phyloP scores from a whole-genome alignment of 2,113 vertebrate species.

The Tupaia chinensis region DNA sequence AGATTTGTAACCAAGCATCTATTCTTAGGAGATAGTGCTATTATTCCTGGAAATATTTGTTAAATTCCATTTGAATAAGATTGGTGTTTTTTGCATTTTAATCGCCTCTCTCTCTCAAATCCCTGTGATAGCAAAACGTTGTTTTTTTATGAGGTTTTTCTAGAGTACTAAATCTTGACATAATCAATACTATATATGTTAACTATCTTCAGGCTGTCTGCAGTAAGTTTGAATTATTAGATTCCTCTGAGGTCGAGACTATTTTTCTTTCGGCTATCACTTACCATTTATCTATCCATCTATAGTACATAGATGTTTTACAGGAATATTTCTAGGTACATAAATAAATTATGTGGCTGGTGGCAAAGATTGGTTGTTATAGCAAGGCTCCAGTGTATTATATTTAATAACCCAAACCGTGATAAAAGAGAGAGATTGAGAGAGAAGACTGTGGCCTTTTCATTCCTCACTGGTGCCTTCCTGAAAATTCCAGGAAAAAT shows the following conservation, averaged over 20 bases:
- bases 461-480: conserved; percentile 58
- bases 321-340: conserved; percentile 76
- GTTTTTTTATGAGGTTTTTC: conserved; percentile 64
- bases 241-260: conserved; percentile 71
- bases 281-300: conserved; percentile 78
- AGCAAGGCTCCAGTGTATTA: conserved; percentile 61
- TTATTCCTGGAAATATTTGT: conserved; percentile 70
- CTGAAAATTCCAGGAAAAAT: conserved; percentile 50
- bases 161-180: conserved; percentile 75
- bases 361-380: conserved; percentile 72
- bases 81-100: conserved; percentile 74
- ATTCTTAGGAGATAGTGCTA: conserved; percentile 12
- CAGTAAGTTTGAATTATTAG: conserved; percentile 80
- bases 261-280: conserved; percentile 79
- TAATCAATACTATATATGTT: conserved; percentile 77
- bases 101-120: conserved; percentile 65
- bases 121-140: conserved; percentile 63
- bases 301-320: conserved; percentile 73
- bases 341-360: conserved; percentile 78
- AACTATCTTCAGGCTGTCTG: conserved; percentile 77
- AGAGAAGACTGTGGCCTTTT: conserved; percentile 62
- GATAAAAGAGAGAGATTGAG: background rate
- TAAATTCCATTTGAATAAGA: conserved; percentile 54
- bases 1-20: conserved; percentile 41
- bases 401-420: conserved; percentile 70